Evolutionary conservation across 2,113 vertebrate genomes (phyloP).

Genomic region (Caloenas nicobarica): DNA sequence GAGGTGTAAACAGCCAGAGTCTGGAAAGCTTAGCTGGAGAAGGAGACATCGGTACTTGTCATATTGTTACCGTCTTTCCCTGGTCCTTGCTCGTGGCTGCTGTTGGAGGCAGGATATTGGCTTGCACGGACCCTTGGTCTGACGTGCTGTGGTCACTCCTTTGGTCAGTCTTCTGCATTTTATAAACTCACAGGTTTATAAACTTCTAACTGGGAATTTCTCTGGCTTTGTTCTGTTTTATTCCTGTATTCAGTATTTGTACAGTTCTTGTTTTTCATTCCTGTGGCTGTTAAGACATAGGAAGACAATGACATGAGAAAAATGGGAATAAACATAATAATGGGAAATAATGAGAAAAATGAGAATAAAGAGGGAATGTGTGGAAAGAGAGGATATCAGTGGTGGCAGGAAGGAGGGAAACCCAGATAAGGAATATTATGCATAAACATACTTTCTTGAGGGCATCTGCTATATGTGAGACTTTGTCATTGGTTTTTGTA

Average conservation of each 20-base stretch:
- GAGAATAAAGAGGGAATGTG: background rate
- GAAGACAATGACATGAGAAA: background rate
- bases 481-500: background rate
- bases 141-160: fast-evolving
- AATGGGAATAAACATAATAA: background rate
- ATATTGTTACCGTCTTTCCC: background rate
- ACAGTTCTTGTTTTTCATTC: background rate
- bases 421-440: background rate
- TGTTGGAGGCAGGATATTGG: background rate
- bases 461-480: fast-evolving
- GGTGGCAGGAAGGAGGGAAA: background rate
- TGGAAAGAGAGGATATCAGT: background rate
- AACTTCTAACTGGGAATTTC: background rate
- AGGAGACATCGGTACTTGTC: background rate
- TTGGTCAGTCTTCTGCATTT: background rate
- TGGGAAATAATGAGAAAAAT: too few species aligned
- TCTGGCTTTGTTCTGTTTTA: background rate
- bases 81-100: background rate
- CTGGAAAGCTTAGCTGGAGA: background rate
- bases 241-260: background rate
- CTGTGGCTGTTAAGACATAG: background rate
- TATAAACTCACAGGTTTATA: background rate
- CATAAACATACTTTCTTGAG: background rate
- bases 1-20: background rate
- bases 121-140: background rate